Evolutionary conservation across 2,888 invertebrate genomes (phyloP), one percentile per base, ranked within the genome.

Genomic region (Miltochrista miniata): DNA sequence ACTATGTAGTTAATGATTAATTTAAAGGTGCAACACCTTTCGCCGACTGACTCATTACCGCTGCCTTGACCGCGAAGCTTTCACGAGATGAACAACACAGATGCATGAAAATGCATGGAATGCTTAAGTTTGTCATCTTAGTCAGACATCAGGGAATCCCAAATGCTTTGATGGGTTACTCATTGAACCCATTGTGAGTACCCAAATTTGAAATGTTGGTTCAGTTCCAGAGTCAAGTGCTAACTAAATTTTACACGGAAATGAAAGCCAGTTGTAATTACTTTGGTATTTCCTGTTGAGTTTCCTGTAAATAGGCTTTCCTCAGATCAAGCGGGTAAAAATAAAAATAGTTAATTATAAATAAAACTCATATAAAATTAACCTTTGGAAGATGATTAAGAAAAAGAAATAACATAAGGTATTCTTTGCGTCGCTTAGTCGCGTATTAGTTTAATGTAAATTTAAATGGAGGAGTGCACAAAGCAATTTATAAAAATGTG

Each of bases 81-180:
- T 50, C 44, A 37, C 47, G 41, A 48, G 44, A 51, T 47, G 44
- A 41, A 13, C 40, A 46, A 37, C 31, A 30, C 31, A 45, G 39
- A 37, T 18, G 38, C 39, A 34, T 49, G 42, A 10, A 42, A 50
- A 30, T 30, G 50, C 15, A 51, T 45, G 58, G 63, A 70, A 56
- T 59, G 54, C 38, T 40, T 46, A 24, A 29, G 24, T 45, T 36
- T 35, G 18, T 44, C 35, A 50, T 47, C 51, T 61, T 70, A 65
- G 56, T 62, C 66, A 68, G 54, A 40, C 35, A 45, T 24, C 50
- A 59, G 70, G 64, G 49, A 61, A 61, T 59, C 30, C 61, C 68
- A 14, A 65, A 60, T 62, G 62, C 48, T 53, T 60, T 67, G 13
- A 54, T 41, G 56, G 18, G 39, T 55, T 31, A 59, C 48, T 67